These are phyloP conservation scores for Dioctria linearis DNA, from an alignment of 2,888 invertebrate species.

Conservation along the genomic window DNA sequence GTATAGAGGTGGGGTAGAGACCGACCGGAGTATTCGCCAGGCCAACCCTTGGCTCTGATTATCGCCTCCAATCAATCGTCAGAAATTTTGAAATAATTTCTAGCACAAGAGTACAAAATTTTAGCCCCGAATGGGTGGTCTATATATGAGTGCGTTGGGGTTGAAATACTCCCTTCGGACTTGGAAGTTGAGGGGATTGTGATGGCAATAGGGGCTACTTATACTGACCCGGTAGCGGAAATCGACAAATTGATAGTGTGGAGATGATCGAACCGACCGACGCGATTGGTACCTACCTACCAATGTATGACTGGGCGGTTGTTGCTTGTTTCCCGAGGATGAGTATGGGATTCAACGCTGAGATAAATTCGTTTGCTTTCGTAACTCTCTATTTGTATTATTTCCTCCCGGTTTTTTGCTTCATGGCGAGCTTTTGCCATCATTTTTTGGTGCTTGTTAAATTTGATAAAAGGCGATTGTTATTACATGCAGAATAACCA, in stretches of 20 bases:
- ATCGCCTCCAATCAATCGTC: slow-evolving; percentile 52
- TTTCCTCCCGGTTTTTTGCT: slow-evolving; percentile 24
- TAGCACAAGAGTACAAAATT: slow-evolving; percentile 39
- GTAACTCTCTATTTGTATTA: slow-evolving; percentile 33
- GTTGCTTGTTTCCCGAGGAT: slow-evolving; percentile 29
- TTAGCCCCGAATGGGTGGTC: slow-evolving; percentile 8
- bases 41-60: slow-evolving; percentile 38
- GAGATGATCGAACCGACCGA: slow-evolving; percentile 44
- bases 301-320: neutral
- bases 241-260: slow-evolving; percentile 59
- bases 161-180: slow-evolving; percentile 22
- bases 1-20: neutral
- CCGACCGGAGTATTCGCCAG: neutral
- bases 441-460: slow-evolving; percentile 61
- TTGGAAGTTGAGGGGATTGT: slow-evolving; percentile 7
- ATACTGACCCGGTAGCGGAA: slow-evolving; percentile 48
- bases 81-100: slow-evolving; percentile 54
- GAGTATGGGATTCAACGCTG: neutral
- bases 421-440: slow-evolving; percentile 32
- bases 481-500: slow-evolving; percentile 61
- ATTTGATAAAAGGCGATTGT: slow-evolving; percentile 63
- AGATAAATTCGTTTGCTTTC: slow-evolving; percentile 25
- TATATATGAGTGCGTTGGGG: neutral
- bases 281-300: slow-evolving; percentile 28
- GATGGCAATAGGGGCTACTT: slow-evolving; percentile 36